phyloP scores from a whole-genome alignment of 2,113 vertebrate genomes.

The Nothobranchius furzeri region DNA sequence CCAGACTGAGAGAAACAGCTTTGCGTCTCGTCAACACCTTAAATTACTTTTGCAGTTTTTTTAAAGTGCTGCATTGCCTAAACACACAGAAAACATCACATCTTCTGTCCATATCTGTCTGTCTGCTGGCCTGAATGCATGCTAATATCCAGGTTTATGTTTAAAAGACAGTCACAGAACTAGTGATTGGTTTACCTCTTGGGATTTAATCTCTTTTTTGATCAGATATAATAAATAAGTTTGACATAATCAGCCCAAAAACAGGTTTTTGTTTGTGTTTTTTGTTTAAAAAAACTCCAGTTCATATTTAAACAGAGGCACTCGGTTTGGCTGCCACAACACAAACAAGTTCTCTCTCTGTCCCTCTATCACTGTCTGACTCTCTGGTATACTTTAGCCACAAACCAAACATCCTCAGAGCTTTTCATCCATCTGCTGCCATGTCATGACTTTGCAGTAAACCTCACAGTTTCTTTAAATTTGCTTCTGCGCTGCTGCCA shows the following conservation, averaged over 20 bases:
- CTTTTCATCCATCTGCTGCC: constrained; percentile 8
- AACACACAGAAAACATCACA: constrained; percentile 10
- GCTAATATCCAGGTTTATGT: too few relatives aligned
- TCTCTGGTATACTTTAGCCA: background rate
- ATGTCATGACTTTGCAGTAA: constrained; percentile 34
- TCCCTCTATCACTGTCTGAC: background rate
- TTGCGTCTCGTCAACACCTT: constrained; percentile 22
- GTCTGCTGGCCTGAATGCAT: background rate
- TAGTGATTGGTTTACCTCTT: background rate
- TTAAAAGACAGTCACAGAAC: too few relatives aligned
- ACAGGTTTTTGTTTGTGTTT: background rate
- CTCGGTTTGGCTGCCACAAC: constrained; percentile 7
- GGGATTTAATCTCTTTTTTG: background rate
- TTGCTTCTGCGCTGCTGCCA: background rate
- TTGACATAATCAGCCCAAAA: background rate
- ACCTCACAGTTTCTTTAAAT: constrained; percentile 19
- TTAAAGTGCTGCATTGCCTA: constrained; percentile 3
- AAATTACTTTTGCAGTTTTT: constrained; percentile 1
- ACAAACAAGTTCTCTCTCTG: background rate
- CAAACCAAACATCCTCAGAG: constrained; percentile 32
- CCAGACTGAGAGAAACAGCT: background rate
- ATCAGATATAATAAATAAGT: background rate
- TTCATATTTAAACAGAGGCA: constrained; percentile 19
- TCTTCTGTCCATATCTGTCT: constrained; percentile 4
- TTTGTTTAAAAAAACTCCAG: constrained; percentile 13